Percentiles rank a stretch among this genome's conserved stretches.
Conservation (phyloP, 2,888 invertebrate genomes). For the Aphidoletes aphidimyza region DNA sequence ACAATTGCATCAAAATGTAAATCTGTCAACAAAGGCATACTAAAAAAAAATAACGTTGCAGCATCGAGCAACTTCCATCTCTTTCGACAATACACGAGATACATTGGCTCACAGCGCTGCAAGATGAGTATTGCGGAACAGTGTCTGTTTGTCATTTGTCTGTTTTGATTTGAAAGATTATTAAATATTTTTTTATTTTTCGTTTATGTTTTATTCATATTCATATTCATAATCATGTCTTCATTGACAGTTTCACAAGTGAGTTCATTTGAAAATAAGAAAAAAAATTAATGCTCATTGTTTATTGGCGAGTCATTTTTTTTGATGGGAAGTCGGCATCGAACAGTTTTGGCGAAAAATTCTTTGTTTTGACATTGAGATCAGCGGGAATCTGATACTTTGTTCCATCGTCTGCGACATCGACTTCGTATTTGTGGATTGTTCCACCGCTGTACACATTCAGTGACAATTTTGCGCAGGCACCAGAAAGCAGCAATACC, state of each 20-base stretch:
- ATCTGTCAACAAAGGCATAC: no score
- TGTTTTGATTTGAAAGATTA: no score
- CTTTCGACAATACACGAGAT: no score
- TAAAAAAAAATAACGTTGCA: no score
- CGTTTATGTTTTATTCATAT: background rate
- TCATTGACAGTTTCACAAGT: background rate
- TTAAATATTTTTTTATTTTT: no score
- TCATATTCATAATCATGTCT: background rate
- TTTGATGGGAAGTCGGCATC: background rate
- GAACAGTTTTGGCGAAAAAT: background rate
- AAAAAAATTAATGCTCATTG: background rate
- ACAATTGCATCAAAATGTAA: no score
- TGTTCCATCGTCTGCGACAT: background rate
- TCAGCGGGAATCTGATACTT: background rate
- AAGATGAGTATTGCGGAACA: no score
- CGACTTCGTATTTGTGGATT: background rate
- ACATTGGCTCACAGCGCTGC: no score
- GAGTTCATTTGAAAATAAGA: background rate
- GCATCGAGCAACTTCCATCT: no score
- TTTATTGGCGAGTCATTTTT: background rate
- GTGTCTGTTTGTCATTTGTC: no score
- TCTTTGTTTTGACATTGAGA: background rate
- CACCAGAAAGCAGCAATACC: background rate
- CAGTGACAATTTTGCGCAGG: background rate
- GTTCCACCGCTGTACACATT: background rate